Evolutionary conservation across 2,113 vertebrate genomes (phyloP), one percentile per base, ranked within the genome.

Genomic region (Podarcis raffonei): DNA sequence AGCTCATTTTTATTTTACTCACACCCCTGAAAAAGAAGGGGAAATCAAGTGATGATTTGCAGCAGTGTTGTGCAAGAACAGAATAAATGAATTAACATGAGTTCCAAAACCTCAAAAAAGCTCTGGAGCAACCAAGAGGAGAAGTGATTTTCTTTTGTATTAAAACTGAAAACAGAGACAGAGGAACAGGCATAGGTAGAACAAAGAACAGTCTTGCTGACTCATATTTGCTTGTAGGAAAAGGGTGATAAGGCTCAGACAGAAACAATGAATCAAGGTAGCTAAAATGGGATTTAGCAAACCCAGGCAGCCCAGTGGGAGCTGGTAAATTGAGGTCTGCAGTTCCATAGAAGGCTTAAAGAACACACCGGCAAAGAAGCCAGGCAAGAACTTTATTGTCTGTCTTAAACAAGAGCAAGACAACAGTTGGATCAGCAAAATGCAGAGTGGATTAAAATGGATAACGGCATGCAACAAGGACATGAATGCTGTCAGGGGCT

Each of bases 161-260:
- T 68, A 27, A 71, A 68, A 89, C 30, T 75, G 59, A 81, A 87
- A 85, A 37, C 80, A 90, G 78, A 18, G 0, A 90, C 20, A 11
- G 30, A 74, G 80, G 37, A 91, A 79, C 0, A 81, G 85, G 5
- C 22, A 83, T 16, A 7, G 77, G 5, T 0, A 1, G 89, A 78
- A 79, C 20, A 72, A 42, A 90, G 16, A 87, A 11, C 59, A 18
- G 3, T 80, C 83, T 48, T 93, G 59, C 80, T 78, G n/a, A 32
- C 37, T 87, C 80, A 86, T 72, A 87, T 90, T 65, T 89, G 77
- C 16, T 91, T 57, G 85, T 30, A 89, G 42, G 90, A 74, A 1
- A 92, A 32, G 7, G 16, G 30, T 89, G 22, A 32, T 65, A 37
- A 23, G 6, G 5, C 83, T 6, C 2, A 32, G 23, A 42, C 81